Evolutionary conservation across 2,888 invertebrate species (phyloP).

Genomic region (Stenotaenia linearis): DNA sequence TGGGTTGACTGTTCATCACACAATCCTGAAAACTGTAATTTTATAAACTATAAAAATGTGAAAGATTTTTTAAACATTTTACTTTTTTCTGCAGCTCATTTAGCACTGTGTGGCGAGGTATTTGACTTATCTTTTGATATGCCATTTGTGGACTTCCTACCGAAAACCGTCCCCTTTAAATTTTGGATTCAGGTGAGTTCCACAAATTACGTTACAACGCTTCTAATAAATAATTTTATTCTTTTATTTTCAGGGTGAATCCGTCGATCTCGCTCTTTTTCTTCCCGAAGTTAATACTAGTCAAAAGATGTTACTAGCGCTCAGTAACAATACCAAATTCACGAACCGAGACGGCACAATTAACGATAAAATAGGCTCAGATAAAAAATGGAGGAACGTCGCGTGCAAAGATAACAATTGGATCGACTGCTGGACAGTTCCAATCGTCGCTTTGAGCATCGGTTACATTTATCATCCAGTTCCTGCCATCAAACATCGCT

Average conservation of each 20-base stretch:
- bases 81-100: constrained; percentile 56
- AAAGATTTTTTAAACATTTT: neutral
- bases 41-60: neutral
- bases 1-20: constrained; percentile 98
- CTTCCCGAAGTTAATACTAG: constrained; percentile 89
- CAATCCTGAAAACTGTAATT: constrained; percentile 79
- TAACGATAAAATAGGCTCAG: constrained; percentile 40
- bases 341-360: constrained; percentile 65
- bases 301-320: constrained; percentile 69
- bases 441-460: constrained; percentile 85
- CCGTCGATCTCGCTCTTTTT: constrained; percentile 80
- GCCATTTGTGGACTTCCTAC: constrained; percentile 90
- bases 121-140: constrained; percentile 89
- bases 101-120: constrained; percentile 89
- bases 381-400: constrained; percentile 69
- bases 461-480: constrained; percentile 88
- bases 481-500: constrained; percentile 78
- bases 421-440: constrained; percentile 95
- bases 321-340: constrained; percentile 82
- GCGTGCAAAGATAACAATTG: constrained; percentile 65
- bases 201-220: neutral
- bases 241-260: constrained; percentile 62
- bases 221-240: constrained; percentile 34
- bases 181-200: constrained; percentile 74
- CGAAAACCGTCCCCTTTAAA: constrained; percentile 77